Evolutionary conservation across 2,888 invertebrate species (phyloP).

Genomic region (Polymixis lichenea): DNA sequence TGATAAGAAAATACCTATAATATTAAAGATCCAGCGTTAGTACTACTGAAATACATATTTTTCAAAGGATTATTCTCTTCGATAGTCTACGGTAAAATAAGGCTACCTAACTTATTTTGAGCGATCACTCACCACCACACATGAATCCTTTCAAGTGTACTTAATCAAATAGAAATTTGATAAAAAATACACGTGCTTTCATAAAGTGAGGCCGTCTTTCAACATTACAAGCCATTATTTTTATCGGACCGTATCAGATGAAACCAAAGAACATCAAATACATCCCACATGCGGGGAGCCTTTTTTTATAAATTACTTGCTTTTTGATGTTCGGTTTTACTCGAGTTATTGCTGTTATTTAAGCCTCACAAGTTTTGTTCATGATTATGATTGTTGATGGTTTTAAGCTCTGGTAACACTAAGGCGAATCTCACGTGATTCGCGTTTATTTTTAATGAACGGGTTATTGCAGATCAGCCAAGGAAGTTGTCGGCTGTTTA

Average conservation of each 20-base stretch:
- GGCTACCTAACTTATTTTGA: background rate
- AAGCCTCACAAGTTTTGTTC: background rate
- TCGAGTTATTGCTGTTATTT: constrained; percentile 1
- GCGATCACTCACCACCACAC: background rate
- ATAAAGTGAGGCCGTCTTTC: constrained; percentile 35
- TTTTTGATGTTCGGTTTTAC: constrained; percentile 26
- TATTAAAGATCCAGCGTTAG: no score
- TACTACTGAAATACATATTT: background rate
- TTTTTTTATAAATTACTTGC: constrained; percentile 33
- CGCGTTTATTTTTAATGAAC: background rate
- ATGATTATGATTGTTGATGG: background rate
- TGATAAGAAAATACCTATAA: no score
- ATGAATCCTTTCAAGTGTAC: constrained; percentile 9
- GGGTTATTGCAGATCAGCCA: fast-evolving
- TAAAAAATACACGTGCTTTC: constrained; percentile 32
- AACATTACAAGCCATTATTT: constrained; percentile 50
- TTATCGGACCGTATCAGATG: constrained; percentile 51
- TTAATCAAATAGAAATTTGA: constrained; percentile 42
- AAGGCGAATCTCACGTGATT: background rate
- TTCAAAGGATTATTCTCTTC: constrained; percentile 6
- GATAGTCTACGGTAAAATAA: background rate
- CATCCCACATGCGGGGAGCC: constrained; percentile 2
- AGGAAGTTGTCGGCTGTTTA: background rate
- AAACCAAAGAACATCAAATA: constrained; percentile 53
- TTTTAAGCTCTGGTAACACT: background rate